Evolutionary conservation across 2,113 vertebrate genomes (phyloP), one percentile per base, ranked within the genome.

Genomic region (Pimephales promelas): DNA sequence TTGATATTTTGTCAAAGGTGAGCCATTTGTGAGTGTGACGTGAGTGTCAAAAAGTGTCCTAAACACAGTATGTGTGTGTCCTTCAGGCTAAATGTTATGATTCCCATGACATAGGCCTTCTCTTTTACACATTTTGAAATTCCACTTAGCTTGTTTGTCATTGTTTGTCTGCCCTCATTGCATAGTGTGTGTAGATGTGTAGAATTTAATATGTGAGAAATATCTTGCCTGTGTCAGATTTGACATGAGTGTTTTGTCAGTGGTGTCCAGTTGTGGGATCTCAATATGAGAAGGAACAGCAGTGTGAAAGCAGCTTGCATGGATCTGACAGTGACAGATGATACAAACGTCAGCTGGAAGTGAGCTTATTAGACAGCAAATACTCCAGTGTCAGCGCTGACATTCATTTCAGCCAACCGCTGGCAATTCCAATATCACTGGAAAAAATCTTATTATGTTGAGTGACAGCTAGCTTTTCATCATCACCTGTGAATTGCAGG

Each of bases 331-430:
- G 40, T 79, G 76, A 79, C n/a, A 62, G 56, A 79, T 79, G 76
- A 79, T 79, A 59, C 56, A 79, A 24, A 79, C n/a, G 34, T 79
- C 76, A 62, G n/a, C 76, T 45, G 76, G 76, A 79, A 79, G 76
- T 79, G 76, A 79, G 76, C 76, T 79, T 79, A 62, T 79, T 79
- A 79, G 76, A 79, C 40, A 62, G 54, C 36, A 43, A 28, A 62
- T 61, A 62, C 56, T 61, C 76, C 56, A 45, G 56, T 59, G 56
- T 61, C 56, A 79, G 40, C 36, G n/a, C 76, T 79, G 76, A 62
- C 56, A 79, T 61, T 79, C 11, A 78, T 78, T 78, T 61, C 57
- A 78, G 36, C 62, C 76, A 79, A 45, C 56, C 4, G 56, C 56
- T 79, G 76, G 36, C 36, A 43, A 62, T 62, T 79, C 36, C n/a